Evolutionary conservation across 2,113 vertebrate genomes (phyloP).

Genomic region (Platichthys stellatus): DNA sequence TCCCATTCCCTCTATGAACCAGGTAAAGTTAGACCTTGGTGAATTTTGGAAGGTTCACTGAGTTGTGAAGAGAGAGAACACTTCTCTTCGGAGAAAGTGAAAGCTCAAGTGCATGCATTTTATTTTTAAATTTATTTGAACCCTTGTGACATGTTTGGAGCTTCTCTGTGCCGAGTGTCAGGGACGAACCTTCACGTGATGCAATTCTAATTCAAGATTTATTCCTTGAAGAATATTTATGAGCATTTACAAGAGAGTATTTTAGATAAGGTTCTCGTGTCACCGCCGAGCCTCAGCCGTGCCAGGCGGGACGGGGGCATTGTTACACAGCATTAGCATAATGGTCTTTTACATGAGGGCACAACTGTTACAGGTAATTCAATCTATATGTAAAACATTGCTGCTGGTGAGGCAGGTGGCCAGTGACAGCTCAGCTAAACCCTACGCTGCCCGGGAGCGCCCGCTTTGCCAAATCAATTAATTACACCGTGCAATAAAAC

Average conservation of each 20-base stretch:
- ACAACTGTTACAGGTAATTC: slow-evolving; percentile 73
- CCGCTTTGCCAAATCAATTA: slow-evolving; percentile 46
- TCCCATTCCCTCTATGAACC: too few species aligned
- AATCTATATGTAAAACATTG: slow-evolving; percentile 82
- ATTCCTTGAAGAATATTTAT: not conserved
- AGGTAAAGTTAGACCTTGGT: too few species aligned
- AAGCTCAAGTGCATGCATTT: too few species aligned
- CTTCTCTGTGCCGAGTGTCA: not conserved
- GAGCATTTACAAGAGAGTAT: not conserved
- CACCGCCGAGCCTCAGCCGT: not conserved
- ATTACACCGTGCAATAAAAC: slow-evolving; percentile 54
- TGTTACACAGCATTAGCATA: slow-evolving; percentile 72
- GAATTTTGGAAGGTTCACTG: too few species aligned
- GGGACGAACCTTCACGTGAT: not conserved
- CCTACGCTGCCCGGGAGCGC: slow-evolving; percentile 57
- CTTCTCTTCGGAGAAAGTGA: too few species aligned
- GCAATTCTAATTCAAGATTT: not conserved
- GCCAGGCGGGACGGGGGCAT: slow-evolving; percentile 31
- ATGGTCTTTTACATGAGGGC: slow-evolving; percentile 73
- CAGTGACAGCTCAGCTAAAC: slow-evolving; percentile 52
- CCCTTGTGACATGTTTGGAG: not conserved
- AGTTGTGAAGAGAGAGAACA: too few species aligned
- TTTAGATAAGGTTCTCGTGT: not conserved
- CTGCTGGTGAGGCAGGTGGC: slow-evolving; percentile 52
- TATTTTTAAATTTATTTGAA: too few species aligned